Percentiles rank a stretch among this genome's conserved stretches.
phyloP scores from a whole-genome alignment of 2,888 invertebrate species.

The Rhabditoides inermis region DNA sequence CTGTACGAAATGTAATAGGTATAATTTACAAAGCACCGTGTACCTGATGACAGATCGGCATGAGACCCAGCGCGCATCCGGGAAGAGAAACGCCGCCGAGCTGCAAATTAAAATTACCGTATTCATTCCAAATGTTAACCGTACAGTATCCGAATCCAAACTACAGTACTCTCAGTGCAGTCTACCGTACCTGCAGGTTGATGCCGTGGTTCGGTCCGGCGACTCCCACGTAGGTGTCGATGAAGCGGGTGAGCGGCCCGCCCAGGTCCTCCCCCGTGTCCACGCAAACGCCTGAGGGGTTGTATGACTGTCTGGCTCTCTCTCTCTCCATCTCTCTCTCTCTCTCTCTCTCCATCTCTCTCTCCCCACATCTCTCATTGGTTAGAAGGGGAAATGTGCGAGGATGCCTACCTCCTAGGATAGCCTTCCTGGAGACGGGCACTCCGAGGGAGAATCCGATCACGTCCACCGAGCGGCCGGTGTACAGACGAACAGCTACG shows the following conservation, averaged over 20 bases:
- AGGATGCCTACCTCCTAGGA: slow-evolving; percentile 38
- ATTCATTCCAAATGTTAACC: background rate
- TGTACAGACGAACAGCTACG: slow-evolving; percentile 49
- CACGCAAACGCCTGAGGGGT: slow-evolving; percentile 34
- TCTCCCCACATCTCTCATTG: background rate
- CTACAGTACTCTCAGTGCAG: background rate
- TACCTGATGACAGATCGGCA: slow-evolving; percentile 33
- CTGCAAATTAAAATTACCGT: slow-evolving; percentile 2
- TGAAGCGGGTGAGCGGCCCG: slow-evolving; percentile 34
- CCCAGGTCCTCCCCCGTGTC: slow-evolving; percentile 47
- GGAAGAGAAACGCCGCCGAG: slow-evolving; percentile 41
- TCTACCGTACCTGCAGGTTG: slow-evolving; percentile 30
- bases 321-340: background rate
- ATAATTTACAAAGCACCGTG: background rate
- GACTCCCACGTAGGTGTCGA: slow-evolving; percentile 49
- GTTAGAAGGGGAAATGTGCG: background rate
- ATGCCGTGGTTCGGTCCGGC: slow-evolving; percentile 51
- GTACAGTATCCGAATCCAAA: background rate
- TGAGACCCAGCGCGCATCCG: slow-evolving; percentile 40
- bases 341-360: background rate
- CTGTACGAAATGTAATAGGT: no score
- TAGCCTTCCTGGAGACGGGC: slow-evolving; percentile 47
- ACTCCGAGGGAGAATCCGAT: slow-evolving; percentile 49
- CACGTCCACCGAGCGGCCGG: slow-evolving; percentile 49
- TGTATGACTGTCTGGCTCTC: background rate